Evolutionary conservation across 2,113 vertebrate species (phyloP).

Genomic region (Lampris megalopsis): DNA sequence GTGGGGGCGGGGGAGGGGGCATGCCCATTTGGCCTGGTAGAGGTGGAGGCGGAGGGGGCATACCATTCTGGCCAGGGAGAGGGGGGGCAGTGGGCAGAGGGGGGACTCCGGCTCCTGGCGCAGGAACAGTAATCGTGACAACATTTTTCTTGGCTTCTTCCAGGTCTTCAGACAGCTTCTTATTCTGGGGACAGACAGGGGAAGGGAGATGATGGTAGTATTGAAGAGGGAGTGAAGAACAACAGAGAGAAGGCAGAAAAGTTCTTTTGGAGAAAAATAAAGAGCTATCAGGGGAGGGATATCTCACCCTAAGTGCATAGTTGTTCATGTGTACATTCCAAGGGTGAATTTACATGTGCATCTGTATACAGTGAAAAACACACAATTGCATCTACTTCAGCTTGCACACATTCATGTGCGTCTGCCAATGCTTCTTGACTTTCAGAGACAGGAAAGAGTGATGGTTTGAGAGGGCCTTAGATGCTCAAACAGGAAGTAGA

Average conservation of each 20-base stretch:
- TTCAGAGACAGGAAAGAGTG: constrained; percentile 57
- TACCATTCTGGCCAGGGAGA: constrained; percentile 48
- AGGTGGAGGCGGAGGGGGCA: constrained; percentile 40
- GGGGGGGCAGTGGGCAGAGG: constrained; percentile 66
- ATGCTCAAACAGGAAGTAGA: constrained; percentile 68
- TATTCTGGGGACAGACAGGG: constrained; percentile 72
- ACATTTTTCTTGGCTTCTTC: constrained; percentile 85
- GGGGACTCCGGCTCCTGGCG: constrained; percentile 61
- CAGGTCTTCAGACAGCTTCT: constrained; percentile 85
- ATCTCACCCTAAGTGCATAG: constrained; percentile 31
- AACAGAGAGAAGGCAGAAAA: neutral
- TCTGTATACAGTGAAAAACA: constrained; percentile 34
- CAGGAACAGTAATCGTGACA: constrained; percentile 74
- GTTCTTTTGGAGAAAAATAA: constrained; percentile 23
- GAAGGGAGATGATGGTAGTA: constrained; percentile 20
- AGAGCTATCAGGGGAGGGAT: constrained; percentile 20
- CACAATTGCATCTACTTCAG: no score
- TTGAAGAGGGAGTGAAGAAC: constrained; percentile 35
- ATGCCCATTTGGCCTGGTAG: constrained; percentile 55
- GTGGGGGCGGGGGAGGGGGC: constrained; percentile 58
- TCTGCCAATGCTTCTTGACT: constrained; percentile 38
- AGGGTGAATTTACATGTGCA: neutral
- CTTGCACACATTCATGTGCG: neutral
- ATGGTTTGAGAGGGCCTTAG: constrained; percentile 52
- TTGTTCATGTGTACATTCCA: constrained; percentile 5